These are phyloP conservation scores for Pomatorhinus ruficollis DNA, from an alignment of 2,113 vertebrate species.

Conservation along the genomic window DNA sequence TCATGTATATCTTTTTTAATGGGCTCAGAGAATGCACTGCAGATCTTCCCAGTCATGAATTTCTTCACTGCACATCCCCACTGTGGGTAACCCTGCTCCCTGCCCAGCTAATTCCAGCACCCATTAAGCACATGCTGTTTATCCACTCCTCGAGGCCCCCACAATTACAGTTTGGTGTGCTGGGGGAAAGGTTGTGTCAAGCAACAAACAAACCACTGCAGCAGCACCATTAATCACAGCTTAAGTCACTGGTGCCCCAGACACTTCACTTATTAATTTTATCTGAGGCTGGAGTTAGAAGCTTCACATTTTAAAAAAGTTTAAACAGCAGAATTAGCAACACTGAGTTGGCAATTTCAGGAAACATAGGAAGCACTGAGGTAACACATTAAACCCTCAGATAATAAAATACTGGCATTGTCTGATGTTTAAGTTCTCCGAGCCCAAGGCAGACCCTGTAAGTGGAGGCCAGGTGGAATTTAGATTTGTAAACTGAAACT, in stretches of 20 bases:
- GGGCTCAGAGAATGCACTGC: not conserved
- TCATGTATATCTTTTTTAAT: not conserved
- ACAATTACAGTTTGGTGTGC: not conserved
- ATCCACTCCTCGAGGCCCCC: not conserved
- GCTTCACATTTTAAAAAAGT: not conserved
- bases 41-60: not conserved
- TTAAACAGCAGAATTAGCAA: not conserved
- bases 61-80: not conserved
- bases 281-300: not conserved
- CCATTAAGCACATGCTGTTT: not conserved
- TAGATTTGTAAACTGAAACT: not conserved
- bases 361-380: not conserved
- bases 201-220: not conserved
- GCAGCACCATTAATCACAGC: not conserved
- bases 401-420: not conserved
- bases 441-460: not conserved
- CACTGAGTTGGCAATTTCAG: not conserved
- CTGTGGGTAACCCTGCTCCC: not conserved
- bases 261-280: not conserved
- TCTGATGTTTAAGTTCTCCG: not conserved
- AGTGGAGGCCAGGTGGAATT: not conserved
- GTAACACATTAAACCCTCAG: not conserved
- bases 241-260: not conserved
- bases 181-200: not conserved
- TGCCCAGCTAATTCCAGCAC: not conserved